Percentiles rank a stretch among this genome's conserved stretches.
Evolutionary conservation across 2,797 vertebrate species (phyloP).

Genomic region (Bovichtus diacanthus): DNA sequence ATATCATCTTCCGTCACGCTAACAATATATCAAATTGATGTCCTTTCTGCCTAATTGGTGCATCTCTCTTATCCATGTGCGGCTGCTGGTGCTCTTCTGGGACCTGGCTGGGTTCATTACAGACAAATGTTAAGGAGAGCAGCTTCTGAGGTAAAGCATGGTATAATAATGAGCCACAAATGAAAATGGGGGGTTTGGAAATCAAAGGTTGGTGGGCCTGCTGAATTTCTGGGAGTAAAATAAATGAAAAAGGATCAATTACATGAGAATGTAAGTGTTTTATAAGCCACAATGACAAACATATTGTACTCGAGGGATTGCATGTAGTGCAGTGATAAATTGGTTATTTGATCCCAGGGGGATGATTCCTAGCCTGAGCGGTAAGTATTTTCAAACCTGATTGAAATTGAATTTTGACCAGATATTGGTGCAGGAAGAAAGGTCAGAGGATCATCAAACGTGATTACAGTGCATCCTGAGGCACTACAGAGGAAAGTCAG

Average conservation of each 20-base stretch:
- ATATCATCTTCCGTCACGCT: slow-evolving; percentile 49
- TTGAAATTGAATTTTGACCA: too few relatives aligned
- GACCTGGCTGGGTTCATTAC: slow-evolving; percentile 48
- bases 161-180: slow-evolving; percentile 2
- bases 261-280: neutral
- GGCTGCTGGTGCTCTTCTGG: slow-evolving; percentile 43
- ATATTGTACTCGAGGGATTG: slow-evolving; percentile 34
- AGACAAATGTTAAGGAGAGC: slow-evolving; percentile 39
- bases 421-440: too few relatives aligned
- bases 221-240: neutral
- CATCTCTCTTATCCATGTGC: slow-evolving; percentile 47
- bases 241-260: neutral
- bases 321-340: slow-evolving; percentile 57
- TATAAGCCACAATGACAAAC: slow-evolving; percentile 6
- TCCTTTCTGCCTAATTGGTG: slow-evolving; percentile 59
- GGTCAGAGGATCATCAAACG: too few relatives aligned
- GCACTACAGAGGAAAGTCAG: too few relatives aligned
- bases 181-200: slow-evolving; percentile 29
- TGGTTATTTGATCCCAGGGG: slow-evolving; percentile 47
- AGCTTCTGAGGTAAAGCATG: slow-evolving; percentile 16
- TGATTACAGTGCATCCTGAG: too few relatives aligned
- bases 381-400: slow-evolving; percentile 33
- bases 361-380: slow-evolving; percentile 27
- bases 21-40: slow-evolving; percentile 50
- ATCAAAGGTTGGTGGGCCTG: neutral